These are phyloP conservation scores for Zonotrichia albicollis DNA, from an alignment of 2,797 vertebrate genomes.

Conservation along the genomic window DNA sequence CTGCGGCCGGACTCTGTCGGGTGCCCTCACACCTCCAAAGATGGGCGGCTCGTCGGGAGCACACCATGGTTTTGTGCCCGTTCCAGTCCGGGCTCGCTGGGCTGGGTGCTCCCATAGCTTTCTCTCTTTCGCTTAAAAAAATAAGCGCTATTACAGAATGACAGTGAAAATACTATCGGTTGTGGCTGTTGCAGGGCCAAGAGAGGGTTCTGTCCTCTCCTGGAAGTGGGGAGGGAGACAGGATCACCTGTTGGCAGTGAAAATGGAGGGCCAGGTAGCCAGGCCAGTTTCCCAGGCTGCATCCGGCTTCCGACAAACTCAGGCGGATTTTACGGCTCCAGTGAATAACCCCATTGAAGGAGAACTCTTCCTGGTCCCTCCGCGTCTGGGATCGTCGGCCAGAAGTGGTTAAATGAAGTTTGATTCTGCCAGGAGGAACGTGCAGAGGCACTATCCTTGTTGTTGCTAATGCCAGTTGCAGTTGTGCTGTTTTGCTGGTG, in stretches of 20 bases:
- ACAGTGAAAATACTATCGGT: neutral
- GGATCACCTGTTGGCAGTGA: neutral
- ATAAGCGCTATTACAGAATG: neutral
- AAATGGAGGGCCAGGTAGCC: neutral
- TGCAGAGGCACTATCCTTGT: neutral
- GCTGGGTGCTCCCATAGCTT: accelerated
- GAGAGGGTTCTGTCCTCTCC: neutral
- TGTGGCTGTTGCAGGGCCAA: neutral
- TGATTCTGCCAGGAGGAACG: neutral
- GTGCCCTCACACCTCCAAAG: neutral
- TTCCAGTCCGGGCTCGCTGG: accelerated
- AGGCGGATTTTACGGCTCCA: neutral
- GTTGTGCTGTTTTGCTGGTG: neutral
- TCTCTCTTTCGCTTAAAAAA: neutral
- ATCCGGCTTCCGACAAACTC: neutral
- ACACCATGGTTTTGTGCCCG: accelerated
- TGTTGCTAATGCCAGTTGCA: neutral
- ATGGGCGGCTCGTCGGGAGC: accelerated
- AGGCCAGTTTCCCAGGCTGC: neutral
- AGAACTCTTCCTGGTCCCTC: neutral
- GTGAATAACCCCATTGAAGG: neutral
- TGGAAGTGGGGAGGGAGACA: neutral
- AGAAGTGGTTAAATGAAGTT: neutral
- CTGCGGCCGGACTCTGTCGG: neutral
- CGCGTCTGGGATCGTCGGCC: accelerated